Evolutionary conservation across 2,888 invertebrate genomes (phyloP).

Genomic region (Tetropium fuscum): DNA sequence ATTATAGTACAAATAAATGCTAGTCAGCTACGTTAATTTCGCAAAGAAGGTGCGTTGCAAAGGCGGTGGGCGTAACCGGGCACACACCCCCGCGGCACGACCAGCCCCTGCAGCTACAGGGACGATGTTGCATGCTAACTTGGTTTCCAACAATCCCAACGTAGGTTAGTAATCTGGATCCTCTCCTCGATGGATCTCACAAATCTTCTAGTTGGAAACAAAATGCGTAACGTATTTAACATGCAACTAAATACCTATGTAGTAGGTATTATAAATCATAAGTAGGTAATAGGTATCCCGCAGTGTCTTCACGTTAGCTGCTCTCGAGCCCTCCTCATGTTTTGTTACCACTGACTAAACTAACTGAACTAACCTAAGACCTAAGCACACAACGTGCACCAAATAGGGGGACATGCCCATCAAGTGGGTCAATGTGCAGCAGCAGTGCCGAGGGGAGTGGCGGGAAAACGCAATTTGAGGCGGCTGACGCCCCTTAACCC

Average conservation of each 20-base stretch:
- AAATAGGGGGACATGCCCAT: constrained; percentile 42
- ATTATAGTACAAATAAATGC: no score
- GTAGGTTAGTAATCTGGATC: not conserved
- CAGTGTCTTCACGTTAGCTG: no score
- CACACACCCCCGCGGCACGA: constrained; percentile 61
- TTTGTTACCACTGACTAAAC: no score
- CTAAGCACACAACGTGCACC: constrained; percentile 31
- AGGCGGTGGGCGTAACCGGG: constrained; percentile 64
- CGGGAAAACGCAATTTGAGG: constrained; percentile 57
- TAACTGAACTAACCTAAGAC: no score
- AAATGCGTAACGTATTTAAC: no score
- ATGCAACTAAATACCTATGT: no score
- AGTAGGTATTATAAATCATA: no score
- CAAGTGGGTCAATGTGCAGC: constrained; percentile 41
- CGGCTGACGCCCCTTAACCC: constrained; percentile 62
- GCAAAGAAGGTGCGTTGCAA: constrained; percentile 50
- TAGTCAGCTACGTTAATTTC: constrained; percentile 29
- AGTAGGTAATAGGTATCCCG: no score
- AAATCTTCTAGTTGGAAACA: no score
- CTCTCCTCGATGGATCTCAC: no score
- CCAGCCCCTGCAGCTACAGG: constrained; percentile 57
- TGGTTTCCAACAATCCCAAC: not conserved
- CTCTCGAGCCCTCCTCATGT: no score
- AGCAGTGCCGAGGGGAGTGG: constrained; percentile 54
- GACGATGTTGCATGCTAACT: constrained; percentile 27